Conservation (phyloP, 1,140 invertebrate species). For the Linepithema humile region DNA sequence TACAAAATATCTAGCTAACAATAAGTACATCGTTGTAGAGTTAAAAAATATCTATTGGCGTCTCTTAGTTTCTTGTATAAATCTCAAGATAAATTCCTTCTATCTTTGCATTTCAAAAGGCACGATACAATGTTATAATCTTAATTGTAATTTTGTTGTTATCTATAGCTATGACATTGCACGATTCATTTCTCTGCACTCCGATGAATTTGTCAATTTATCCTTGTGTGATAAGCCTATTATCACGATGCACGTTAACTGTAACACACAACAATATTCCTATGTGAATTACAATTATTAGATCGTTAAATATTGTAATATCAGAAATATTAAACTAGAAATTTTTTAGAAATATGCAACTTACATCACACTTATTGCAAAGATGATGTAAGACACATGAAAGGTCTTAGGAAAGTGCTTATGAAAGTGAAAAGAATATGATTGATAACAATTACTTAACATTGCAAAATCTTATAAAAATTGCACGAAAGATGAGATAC, state of each 20-base stretch:
- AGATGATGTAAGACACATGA: too few relatives aligned
- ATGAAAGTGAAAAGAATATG: too few relatives aligned
- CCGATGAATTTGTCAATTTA: conserved; percentile 16
- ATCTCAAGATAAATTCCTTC: neutral
- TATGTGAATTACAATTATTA: neutral
- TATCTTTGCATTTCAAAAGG: neutral
- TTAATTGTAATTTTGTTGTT: neutral
- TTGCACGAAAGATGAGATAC: too few relatives aligned
- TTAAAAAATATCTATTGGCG: neutral
- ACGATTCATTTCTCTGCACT: neutral
- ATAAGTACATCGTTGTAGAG: neutral
- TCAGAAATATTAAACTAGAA: too few relatives aligned
- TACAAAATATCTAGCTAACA: neutral
- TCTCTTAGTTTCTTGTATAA: neutral
- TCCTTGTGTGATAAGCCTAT: conserved; percentile 15
- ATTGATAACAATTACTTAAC: too few relatives aligned
- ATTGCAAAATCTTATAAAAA: too few relatives aligned
- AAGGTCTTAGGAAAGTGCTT: too few relatives aligned
- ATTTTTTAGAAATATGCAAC: too few relatives aligned
- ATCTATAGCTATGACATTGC: conserved; percentile 21
- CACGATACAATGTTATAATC: neutral
- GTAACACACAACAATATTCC: conserved; percentile 43
- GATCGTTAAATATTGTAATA: too few relatives aligned
- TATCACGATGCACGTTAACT: conserved; percentile 56
- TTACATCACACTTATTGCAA: too few relatives aligned